A percentile compares a stretch with the other conserved stretches of the same genome.
Conservation (phyloP, 2,113 vertebrate genomes). For the Gymnorhina tibicen region DNA sequence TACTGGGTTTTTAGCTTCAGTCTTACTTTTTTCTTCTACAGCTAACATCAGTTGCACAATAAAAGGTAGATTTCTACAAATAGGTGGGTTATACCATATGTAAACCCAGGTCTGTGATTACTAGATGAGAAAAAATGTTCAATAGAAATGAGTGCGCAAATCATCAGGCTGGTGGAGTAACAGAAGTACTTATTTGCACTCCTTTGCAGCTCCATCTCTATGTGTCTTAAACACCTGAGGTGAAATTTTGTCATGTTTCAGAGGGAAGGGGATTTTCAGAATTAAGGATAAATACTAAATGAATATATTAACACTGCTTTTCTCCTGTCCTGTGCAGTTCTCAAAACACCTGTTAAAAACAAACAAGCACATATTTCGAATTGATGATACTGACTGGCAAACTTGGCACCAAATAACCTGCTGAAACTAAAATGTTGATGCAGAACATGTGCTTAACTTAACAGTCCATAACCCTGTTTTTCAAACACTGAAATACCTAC, state of each 20-base stretch:
- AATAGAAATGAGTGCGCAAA: not conserved
- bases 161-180: not conserved
- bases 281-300: constrained; percentile 5
- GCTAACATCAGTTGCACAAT: not conserved
- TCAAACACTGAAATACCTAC: constrained; percentile 53
- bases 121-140: not conserved
- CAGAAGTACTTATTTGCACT: not conserved
- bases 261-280: not conserved
- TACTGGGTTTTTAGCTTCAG: not conserved
- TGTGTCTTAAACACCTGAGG: not conserved
- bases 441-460: constrained; percentile 65
- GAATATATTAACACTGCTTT: constrained; percentile 51
- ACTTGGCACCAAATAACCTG: constrained; percentile 58
- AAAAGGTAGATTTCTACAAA: not conserved
- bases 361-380: constrained; percentile 47
- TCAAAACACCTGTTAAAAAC: constrained; percentile 56
- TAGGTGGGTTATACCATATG: not conserved
- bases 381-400: constrained; percentile 62
- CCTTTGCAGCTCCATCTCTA: not conserved
- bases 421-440: constrained; percentile 64
- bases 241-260: not conserved
- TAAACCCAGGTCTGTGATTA: not conserved
- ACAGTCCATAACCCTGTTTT: constrained; percentile 65
- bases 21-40: not conserved
- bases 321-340: constrained; percentile 36